Percentiles rank a stretch among this genome's conserved stretches.
Conservation (phyloP, 2,113 vertebrate genomes). For the Xyliphius kryptos region DNA sequence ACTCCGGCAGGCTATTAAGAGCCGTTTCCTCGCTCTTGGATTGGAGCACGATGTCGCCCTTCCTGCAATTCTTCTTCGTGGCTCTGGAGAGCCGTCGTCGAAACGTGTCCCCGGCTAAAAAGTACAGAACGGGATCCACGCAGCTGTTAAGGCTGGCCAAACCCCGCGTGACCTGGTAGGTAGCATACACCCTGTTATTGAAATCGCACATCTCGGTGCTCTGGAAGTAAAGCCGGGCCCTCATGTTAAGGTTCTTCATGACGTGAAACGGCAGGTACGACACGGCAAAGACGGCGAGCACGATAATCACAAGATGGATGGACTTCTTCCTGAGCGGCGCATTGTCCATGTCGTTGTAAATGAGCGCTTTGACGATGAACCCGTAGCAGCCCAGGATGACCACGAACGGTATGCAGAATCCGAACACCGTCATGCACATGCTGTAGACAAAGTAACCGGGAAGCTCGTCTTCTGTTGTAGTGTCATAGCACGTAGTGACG, state of each 20-base stretch:
- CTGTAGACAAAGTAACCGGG: conserved; percentile 93
- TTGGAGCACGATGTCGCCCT: conserved; percentile 74
- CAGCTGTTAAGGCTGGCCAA: conserved; percentile 98
- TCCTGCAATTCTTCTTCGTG: conserved; percentile 79
- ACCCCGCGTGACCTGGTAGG: conserved; percentile 94
- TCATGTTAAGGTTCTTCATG: conserved; percentile 97
- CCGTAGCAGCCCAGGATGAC: conserved; percentile 93
- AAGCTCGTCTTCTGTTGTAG: conserved; percentile 83
- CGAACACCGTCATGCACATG: conserved; percentile 90
- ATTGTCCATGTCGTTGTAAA: conserved; percentile 91
- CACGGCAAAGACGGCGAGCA: conserved; percentile 89
- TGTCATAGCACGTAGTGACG: conserved; percentile 84
- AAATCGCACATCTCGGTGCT: conserved; percentile 89
- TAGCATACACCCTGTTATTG: conserved; percentile 93
- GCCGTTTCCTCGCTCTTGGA: conserved; percentile 93
- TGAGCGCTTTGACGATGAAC: conserved; percentile 86
- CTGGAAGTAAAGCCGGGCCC: conserved; percentile 92
- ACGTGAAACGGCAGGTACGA: conserved; percentile 97
- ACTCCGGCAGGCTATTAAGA: conserved; percentile 84
- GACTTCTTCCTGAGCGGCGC: conserved; percentile 89
- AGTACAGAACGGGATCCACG: conserved; percentile 94
- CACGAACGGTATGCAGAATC: conserved; percentile 91
- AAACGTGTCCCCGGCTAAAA: conserved; percentile 95
- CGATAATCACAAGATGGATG: conserved; percentile 94
- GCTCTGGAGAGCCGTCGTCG: conserved; percentile 83